phyloP scores from a whole-genome alignment of 2,797 vertebrate species.

The Crotalus adamanteus region DNA sequence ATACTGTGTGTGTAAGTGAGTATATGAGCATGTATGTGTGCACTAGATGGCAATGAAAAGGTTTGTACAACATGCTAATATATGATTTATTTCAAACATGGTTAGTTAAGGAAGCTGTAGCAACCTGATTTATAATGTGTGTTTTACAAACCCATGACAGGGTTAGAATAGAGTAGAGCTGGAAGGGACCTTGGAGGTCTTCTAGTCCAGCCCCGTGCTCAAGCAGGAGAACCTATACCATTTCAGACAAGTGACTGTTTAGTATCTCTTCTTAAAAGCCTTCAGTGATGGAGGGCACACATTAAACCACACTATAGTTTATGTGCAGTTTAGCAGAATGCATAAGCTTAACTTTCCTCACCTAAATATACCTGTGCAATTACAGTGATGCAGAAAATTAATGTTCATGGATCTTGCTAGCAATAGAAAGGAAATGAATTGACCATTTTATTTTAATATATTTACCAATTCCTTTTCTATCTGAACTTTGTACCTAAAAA shows the following conservation, averaged over 20 bases:
- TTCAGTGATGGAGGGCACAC: too few relatives aligned
- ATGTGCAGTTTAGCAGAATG: not conserved
- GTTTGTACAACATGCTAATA: not conserved
- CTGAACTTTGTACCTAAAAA: not conserved
- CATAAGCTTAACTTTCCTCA: not conserved
- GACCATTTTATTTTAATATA: not conserved
- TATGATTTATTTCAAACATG: not conserved
- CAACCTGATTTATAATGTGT: not conserved
- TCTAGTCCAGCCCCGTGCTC: too few relatives aligned
- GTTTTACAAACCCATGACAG: not conserved
- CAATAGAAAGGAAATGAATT: not conserved
- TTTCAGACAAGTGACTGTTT: too few relatives aligned
- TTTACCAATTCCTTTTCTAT: not conserved
- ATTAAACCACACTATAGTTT: not conserved
- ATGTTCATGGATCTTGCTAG: not conserved
- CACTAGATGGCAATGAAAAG: not conserved
- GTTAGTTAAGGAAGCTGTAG: not conserved
- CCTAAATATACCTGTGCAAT: not conserved
- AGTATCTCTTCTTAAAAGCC: too few relatives aligned
- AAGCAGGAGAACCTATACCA: too few relatives aligned
- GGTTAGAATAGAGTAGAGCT: not conserved
- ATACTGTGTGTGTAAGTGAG: not conserved
- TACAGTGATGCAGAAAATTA: not conserved
- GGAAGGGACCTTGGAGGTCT: too few relatives aligned
- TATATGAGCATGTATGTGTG: not conserved